A percentile compares a stretch with the other conserved stretches of the same genome.
Evolutionary conservation across 2,113 vertebrate species (phyloP).

Genomic region (Sphaerodactylus townsendi): DNA sequence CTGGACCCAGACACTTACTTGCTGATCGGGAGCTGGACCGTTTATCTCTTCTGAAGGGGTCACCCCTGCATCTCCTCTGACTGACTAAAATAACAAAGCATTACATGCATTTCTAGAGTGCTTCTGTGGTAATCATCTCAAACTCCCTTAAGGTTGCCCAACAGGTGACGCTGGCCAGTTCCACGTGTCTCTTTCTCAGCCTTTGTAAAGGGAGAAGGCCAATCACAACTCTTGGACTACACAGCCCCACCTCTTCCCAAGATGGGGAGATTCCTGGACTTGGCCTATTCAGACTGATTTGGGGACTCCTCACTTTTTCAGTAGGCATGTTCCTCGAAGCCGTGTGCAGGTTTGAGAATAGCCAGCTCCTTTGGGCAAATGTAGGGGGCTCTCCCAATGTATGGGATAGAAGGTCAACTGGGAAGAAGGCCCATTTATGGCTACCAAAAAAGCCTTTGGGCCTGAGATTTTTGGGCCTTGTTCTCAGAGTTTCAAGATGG

Average conservation of each 20-base stretch:
- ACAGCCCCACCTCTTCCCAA: neutral
- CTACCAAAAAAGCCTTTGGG: too few relatives aligned
- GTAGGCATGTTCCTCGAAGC: neutral
- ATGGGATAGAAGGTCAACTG: neutral
- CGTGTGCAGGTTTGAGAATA: neutral
- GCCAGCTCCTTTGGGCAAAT: neutral
- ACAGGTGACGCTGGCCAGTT: neutral
- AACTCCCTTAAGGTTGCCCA: too few relatives aligned
- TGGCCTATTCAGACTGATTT: neutral
- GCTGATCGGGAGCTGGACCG: conserved; percentile 55
- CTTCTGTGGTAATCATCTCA: neutral
- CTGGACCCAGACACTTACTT: conserved; percentile 70
- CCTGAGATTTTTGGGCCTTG: too few relatives aligned
- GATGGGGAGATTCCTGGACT: neutral
- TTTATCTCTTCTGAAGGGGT: conserved; percentile 53
- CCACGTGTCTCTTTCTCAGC: neutral
- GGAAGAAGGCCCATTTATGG: neutral
- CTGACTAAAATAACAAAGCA: conserved; percentile 79
- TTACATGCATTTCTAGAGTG: conserved; percentile 38
- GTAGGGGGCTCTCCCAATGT: neutral
- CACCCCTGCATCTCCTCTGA: conserved; percentile 64
- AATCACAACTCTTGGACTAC: neutral
- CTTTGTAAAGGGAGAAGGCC: neutral
- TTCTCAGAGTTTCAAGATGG: too few relatives aligned
- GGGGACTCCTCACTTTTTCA: neutral